These are phyloP conservation scores for Lapara coniferarum DNA, from an alignment of 2,888 invertebrate species.

Conservation along the genomic window DNA sequence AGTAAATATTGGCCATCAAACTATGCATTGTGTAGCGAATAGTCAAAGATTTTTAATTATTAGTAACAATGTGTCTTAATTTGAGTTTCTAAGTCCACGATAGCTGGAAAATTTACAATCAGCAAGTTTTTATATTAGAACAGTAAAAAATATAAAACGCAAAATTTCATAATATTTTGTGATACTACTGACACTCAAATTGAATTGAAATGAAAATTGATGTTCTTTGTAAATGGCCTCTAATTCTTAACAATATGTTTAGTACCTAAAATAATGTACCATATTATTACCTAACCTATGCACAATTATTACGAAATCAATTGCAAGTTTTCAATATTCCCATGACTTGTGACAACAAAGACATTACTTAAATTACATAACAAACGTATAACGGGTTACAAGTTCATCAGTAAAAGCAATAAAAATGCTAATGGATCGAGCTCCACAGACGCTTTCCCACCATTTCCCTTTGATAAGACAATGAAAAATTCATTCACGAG, in stretches of 20 bases:
- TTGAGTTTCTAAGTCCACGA: neutral
- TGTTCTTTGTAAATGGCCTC: too few relatives aligned
- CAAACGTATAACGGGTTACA: neutral
- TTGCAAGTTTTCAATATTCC: neutral
- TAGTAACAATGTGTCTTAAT: neutral
- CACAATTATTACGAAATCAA: too few relatives aligned
- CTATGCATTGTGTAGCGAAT: neutral
- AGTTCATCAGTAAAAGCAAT: slow-evolving; percentile 34
- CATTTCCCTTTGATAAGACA: slow-evolving; percentile 41
- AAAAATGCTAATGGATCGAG: slow-evolving; percentile 49
- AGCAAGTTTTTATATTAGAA: neutral
- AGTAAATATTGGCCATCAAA: slow-evolving; percentile 29
- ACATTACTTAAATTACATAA: too few relatives aligned
- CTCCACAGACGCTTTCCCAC: slow-evolving; percentile 49
- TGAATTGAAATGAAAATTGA: too few relatives aligned
- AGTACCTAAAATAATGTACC: too few relatives aligned
- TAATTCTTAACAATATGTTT: too few relatives aligned
- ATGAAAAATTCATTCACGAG: slow-evolving; percentile 42
- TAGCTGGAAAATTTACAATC: neutral
- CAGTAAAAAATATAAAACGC: too few relatives aligned
- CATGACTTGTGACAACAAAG: neutral
- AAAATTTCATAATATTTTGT: too few relatives aligned
- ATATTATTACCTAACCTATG: too few relatives aligned
- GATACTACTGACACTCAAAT: too few relatives aligned
- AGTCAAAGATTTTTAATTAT: neutral